These are phyloP conservation scores for Myiotriccus ornatus DNA, from an alignment of 2,797 vertebrate species.

Conservation along the genomic window DNA sequence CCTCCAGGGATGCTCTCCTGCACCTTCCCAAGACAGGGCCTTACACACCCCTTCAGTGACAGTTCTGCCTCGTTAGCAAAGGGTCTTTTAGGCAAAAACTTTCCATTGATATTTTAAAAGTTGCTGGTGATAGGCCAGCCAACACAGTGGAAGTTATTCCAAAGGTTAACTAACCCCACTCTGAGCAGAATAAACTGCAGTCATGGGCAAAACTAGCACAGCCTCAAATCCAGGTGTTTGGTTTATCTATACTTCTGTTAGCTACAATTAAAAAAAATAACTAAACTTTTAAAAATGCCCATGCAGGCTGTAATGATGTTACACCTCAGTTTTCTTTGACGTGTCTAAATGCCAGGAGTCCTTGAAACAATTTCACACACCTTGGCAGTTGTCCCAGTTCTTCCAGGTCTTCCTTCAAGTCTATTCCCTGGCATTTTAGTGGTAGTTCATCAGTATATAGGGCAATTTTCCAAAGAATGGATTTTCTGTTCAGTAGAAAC, in stretches of 20 bases:
- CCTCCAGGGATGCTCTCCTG: fast-evolving
- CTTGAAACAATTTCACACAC: not conserved
- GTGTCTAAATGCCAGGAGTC: not conserved
- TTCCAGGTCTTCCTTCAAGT: constrained; percentile 6
- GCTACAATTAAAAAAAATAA: too few relatives aligned
- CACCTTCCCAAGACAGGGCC: not conserved
- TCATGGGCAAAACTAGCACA: not conserved
- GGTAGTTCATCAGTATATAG: not conserved
- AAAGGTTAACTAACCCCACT: not conserved
- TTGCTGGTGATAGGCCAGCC: not conserved
- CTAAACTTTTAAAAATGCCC: fast-evolving
- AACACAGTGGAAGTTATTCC: not conserved
- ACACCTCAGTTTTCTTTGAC: not conserved
- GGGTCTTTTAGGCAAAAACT: not conserved
- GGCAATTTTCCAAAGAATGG: constrained; percentile 35
- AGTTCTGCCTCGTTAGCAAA: not conserved
- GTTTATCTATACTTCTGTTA: not conserved
- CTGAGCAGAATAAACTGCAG: not conserved
- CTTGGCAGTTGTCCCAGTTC: not conserved
- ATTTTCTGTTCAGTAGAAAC: constrained; percentile 48
- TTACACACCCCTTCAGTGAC: not conserved
- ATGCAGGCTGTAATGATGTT: not conserved
- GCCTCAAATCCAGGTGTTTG: not conserved
- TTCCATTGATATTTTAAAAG: not conserved
- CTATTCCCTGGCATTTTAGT: not conserved